Conservation (phyloP, 1,140 invertebrate species). For the Gryllus bimaculatus region DNA sequence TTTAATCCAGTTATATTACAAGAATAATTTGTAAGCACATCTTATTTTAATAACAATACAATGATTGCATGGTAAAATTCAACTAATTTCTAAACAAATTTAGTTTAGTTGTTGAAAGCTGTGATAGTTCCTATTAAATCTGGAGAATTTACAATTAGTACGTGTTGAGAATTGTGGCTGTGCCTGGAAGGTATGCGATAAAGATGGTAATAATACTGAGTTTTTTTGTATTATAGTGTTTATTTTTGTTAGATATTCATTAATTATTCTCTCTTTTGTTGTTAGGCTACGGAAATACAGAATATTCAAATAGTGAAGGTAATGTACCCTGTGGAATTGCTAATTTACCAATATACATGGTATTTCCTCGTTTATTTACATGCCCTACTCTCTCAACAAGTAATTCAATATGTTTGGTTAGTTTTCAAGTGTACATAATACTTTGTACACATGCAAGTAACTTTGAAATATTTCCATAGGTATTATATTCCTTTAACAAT, state of each 20-base stretch:
- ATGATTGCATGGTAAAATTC: too few relatives aligned
- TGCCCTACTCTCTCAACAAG: conserved; percentile 83
- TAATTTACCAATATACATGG: conserved; percentile 91
- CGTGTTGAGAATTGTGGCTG: conserved; percentile 93
- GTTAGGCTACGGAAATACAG: conserved; percentile 91
- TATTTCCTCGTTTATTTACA: conserved; percentile 90
- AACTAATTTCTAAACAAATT: conserved; percentile 22
- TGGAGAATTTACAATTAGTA: conserved; percentile 88
- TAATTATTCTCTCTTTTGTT: conserved; percentile 21
- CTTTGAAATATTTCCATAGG: too few relatives aligned
- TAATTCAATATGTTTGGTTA: conserved; percentile 95
- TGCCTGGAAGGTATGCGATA: conserved; percentile 86
- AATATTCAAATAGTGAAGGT: conserved; percentile 94
- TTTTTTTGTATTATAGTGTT: neutral
- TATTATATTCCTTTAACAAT: neutral
- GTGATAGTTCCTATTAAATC: conserved; percentile 77
- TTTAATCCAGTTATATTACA: neutral
- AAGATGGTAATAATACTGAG: conserved; percentile 58
- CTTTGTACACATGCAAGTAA: too few relatives aligned
- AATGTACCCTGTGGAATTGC: conserved; percentile 70
- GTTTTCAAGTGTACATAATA: conserved; percentile 18
- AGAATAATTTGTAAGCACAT: neutral
- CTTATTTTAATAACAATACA: too few relatives aligned
- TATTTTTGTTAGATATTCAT: neutral
- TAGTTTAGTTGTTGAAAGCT: conserved; percentile 60